Evolutionary conservation across 2,888 invertebrate species (phyloP).

Genomic region (Phoronis australis): DNA sequence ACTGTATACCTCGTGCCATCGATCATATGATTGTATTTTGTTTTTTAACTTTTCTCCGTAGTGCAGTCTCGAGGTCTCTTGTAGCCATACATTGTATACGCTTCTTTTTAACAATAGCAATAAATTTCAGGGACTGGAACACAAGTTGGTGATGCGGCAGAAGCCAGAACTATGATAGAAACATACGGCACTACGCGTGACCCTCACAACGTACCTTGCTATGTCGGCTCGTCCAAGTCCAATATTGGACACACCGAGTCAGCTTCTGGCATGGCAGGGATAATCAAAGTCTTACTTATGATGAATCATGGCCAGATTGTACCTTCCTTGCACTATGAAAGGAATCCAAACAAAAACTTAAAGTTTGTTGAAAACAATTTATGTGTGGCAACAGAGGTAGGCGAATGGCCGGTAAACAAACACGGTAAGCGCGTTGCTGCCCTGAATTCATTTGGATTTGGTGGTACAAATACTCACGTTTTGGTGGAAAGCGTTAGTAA

Average conservation of each 20-base stretch:
- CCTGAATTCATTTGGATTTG: slow-evolving; percentile 34
- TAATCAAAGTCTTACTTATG: slow-evolving; percentile 32
- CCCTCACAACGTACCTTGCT: background rate
- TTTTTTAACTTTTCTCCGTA: too few relatives aligned
- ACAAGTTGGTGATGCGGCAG: slow-evolving; percentile 25
- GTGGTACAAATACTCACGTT: slow-evolving; percentile 36
- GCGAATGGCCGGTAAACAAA: slow-evolving; percentile 8
- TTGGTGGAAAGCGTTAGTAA: slow-evolving; percentile 14
- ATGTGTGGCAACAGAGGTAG: slow-evolving; percentile 14
- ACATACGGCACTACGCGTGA: slow-evolving; percentile 11
- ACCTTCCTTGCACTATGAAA: slow-evolving; percentile 23
- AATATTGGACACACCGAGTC: slow-evolving; percentile 35
- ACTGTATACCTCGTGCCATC: too few relatives aligned
- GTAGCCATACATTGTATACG: too few relatives aligned
- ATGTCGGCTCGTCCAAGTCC: slow-evolving; percentile 32
- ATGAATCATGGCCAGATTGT: slow-evolving; percentile 27
- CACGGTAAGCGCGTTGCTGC: slow-evolving; percentile 17
- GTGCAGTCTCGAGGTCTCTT: too few relatives aligned
- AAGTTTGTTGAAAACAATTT: slow-evolving; percentile 20
- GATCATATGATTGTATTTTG: too few relatives aligned
- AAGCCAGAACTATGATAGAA: slow-evolving; percentile 17
- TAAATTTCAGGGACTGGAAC: slow-evolving; percentile 29
- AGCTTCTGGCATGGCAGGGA: slow-evolving; percentile 27
- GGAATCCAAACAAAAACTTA: slow-evolving; percentile 24
- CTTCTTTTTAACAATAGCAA: too few relatives aligned